Conservation (phyloP, 2,888 invertebrate genomes). For the Peribatodes rhomboidaria region DNA sequence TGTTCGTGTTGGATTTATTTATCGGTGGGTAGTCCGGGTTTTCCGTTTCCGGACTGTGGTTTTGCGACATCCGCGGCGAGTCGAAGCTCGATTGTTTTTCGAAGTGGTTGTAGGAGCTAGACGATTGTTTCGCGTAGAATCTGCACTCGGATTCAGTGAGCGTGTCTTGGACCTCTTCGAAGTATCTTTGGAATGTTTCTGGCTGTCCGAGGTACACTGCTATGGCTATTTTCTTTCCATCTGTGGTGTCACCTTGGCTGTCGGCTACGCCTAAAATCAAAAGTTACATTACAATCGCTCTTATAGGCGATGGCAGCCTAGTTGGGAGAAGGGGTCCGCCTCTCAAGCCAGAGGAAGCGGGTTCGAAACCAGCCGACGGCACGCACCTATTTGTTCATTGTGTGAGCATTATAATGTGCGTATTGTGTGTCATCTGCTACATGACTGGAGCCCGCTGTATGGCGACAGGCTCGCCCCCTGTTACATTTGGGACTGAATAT, state of each 20-base stretch:
- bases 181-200: slow-evolving; percentile 90
- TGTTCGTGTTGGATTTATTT: slow-evolving; percentile 84
- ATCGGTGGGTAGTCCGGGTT: slow-evolving; percentile 78
- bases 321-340: too few species aligned
- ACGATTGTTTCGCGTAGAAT: slow-evolving; percentile 85
- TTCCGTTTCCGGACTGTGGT: slow-evolving; percentile 79
- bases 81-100: slow-evolving; percentile 82
- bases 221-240: slow-evolving; percentile 95
- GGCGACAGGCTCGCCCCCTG: too few species aligned
- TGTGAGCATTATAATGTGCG: too few species aligned
- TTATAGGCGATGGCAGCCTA: too few species aligned
- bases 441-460: too few species aligned
- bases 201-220: slow-evolving; percentile 95
- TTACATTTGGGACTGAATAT: too few species aligned
- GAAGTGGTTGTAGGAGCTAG: slow-evolving; percentile 79
- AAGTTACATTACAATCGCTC: slow-evolving; percentile 8
- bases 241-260: slow-evolving; percentile 89
- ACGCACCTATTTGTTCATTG: too few species aligned
- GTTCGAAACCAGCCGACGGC: too few species aligned
- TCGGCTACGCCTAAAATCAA: slow-evolving; percentile 79
- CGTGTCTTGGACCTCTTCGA: slow-evolving; percentile 89
- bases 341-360: too few species aligned
- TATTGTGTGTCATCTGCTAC: too few species aligned
- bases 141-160: slow-evolving; percentile 88
- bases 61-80: slow-evolving; percentile 79